Evolutionary conservation across 2,113 vertebrate species (phyloP), one percentile per base, ranked within the genome.

Genomic region (Gavialis gangeticus): DNA sequence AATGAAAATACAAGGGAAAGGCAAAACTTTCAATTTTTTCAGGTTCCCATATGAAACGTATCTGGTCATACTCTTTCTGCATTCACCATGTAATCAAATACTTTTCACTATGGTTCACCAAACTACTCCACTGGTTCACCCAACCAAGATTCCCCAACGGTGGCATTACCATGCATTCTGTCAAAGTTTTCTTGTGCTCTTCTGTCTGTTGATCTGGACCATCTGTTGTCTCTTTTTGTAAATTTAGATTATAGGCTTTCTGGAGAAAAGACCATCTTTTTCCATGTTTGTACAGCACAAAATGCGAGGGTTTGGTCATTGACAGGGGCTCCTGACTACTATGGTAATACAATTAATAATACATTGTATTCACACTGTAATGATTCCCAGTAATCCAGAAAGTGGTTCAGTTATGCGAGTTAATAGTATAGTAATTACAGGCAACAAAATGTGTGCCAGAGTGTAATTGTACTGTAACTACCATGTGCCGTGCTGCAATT

Each of bases 401-500:
- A 92, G 73, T 67, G 63, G 66, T 24, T 62, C 75, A 83, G 56
- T 24, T 91, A 94, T 59, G 88, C 28, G 88, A 95, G 92, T 87
- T 66, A 95, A 55, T 30, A 28, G 22, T 24, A 71, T 46, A 12
- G 22, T 24, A 79, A 64, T 81, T 86, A 73, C 0, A 89, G 64
- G 64, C 30, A 92, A 88, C 58, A 91, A 83, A 85, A 91, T 81
- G 56, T 79, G 78, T 30, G 54, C 62, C 88, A 82, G 59, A 87
- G 56, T 84, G 58, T 84, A 83, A 92, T 88, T 66, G 82, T 2
- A 73, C 30, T 57, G 28, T 55, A 90, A 85, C 77, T 94, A 87
- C n/a, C 60, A 90, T 71, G 85, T 73, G 62, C 63, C 89, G 83
- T 55, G 82, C 56, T 87, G 81, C 71, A 88, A 56, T 54, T 93